Evolutionary conservation across 2,888 invertebrate species (phyloP), one percentile per base, ranked within the genome.

Genomic region (Pasiphila rectangulata): DNA sequence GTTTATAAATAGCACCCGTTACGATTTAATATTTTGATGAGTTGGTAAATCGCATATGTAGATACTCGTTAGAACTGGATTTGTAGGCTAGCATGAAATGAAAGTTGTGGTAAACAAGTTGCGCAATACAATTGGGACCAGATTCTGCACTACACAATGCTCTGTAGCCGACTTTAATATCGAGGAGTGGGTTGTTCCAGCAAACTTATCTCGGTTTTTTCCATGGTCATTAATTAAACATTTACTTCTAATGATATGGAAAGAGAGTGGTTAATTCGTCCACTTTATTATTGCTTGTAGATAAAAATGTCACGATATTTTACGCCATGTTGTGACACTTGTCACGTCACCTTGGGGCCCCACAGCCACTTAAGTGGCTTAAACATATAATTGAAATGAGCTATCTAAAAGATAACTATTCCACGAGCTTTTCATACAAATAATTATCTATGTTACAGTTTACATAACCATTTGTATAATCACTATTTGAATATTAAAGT

Each of bases 261-360:
- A 56, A 27, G 42, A 25, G 19, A 20, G 16, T 40, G 52, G 47
- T 46, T 53, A 57, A 57, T 63, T 56, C 58, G 61, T 66, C 59
- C 53, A 54, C 68, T 67, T 65, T 65, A 69, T 75, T 69, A 69
- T 70, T 70, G 63, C 55, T 56, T 67, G 62, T 67, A 66, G 65
- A 69, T 69, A 67, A 67, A 66, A 54, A 54, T 57, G 39, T 62
- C 63, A 57, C 59, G 60, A 64, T 46, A 4, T 37, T 46, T 46
- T 46, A 56, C 51, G 42, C 51, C 56, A 54, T 57, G 37, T 20
- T 46, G 41, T 44, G 44, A 39, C 24, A 48, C 23, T 9, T 12
- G 15, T 34, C 27, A 21, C 43, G 47, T 45, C 48, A 49, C 48
- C 53, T 21, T 25, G 38, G 23, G 46, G 53, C 50, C 53, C 43